phyloP scores from a whole-genome alignment of 2,113 vertebrate species.

The Oryzias javanicus region DNA sequence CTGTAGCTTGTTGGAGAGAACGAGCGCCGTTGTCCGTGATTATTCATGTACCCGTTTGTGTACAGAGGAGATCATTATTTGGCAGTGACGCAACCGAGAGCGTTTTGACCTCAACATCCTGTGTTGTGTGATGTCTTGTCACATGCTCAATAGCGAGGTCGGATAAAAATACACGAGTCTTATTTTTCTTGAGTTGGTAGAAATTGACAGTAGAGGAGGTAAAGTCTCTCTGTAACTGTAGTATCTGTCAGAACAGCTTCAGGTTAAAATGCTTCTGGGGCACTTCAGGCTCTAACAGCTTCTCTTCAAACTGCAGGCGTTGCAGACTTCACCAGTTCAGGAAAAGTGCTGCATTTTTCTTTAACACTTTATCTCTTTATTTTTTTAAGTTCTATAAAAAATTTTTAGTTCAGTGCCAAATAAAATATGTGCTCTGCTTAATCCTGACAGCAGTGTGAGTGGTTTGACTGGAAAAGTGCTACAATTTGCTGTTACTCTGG shows the following conservation, averaged over 20 bases:
- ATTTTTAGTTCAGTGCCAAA: background rate
- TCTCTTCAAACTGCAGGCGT: constrained; percentile 8
- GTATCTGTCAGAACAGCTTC: constrained; percentile 25
- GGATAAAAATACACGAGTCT: constrained; percentile 14
- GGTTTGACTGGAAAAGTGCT: no score
- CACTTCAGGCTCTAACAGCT: constrained; percentile 14
- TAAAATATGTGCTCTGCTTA: background rate
- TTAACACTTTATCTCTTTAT: background rate
- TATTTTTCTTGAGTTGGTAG: constrained; percentile 3
- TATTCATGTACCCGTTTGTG: no score
- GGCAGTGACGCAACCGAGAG: no score
- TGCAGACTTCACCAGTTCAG: constrained; percentile 11
- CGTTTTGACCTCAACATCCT: no score
- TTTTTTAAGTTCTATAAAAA: constrained; percentile 3
- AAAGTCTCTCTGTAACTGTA: constrained; percentile 14
- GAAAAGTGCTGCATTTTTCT: background rate
- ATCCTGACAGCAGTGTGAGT: background rate
- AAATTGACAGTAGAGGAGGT: constrained; percentile 32
- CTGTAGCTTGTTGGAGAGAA: no score
- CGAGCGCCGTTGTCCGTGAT: no score
- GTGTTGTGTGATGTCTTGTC: background rate
- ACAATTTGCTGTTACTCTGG: no score
- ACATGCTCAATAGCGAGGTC: constrained; percentile 1
- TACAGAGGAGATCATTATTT: no score
- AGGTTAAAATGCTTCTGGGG: constrained; percentile 12